Base-by-base conservation (phyloP, 1,140 invertebrate species). In the Ruditapes philippinarum region DNA sequence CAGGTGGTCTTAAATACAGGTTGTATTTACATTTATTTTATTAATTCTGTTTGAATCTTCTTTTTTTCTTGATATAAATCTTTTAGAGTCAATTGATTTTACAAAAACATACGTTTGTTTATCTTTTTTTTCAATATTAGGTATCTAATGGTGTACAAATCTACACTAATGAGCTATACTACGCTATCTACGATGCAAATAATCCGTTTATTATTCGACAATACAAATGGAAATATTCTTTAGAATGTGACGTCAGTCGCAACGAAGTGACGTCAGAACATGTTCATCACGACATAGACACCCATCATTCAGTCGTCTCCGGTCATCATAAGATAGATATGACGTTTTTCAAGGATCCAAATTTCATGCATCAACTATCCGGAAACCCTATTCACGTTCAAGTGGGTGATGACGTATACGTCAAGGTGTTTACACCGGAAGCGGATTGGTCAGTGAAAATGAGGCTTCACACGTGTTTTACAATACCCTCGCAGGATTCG, bases 391-490 rank as follows among this genome's bases (percentile, higher is more conserved):
- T 86, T 2, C 45, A 57, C 12, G 70, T n/a, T 0, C 12, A 25
- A 14, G 25, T 83, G 28, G 89, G 89, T n/a, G 40, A 60, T 9
- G 45, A 90, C 1, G 42, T 87, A 0, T 90, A 87, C n/a, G 89
- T 90, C 11, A 76, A 82, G 28, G 70, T 85, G 25, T 68, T 51
- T 36, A 90, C 84, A 14, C 49, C 57, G 17, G 42, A 70, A 25
- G 28, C 40, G 1, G 40, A 83, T 17, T 62, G 70, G 36, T 36
- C 49, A 14, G 38, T 86, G 4, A 90, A 82, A 36, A 90, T 88
- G 89, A 74, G 84, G 4, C 31, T 90, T 0, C 36, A 81, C 11
- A 28, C 68, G 14, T 90, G 89, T n/a, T 90, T 76, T 49, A 65
- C 73, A 0, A 62, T 40, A 14, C 84, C 84, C n/a, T 25, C 40